These are phyloP conservation scores for Meta bourneti DNA, from an alignment of 2,888 invertebrate species.

Conservation along the genomic window DNA sequence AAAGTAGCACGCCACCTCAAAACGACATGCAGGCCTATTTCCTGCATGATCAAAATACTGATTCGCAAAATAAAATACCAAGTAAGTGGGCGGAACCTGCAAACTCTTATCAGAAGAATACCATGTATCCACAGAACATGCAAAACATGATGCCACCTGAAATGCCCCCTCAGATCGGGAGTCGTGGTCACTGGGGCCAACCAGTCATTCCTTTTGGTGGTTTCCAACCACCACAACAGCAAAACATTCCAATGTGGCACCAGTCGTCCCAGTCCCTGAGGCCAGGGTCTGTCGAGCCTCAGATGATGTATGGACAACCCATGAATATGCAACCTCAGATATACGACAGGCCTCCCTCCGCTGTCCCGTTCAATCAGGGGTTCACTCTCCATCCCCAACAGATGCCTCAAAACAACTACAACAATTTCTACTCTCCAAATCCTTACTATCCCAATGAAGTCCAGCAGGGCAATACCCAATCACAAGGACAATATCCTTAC, in stretches of 20 bases:
- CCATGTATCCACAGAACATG: conserved; percentile 54
- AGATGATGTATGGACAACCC: conserved; percentile 86
- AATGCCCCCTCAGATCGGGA: conserved; percentile 55
- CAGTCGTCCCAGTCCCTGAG: conserved; percentile 63
- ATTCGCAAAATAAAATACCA: conserved; percentile 49
- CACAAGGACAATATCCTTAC: conserved; percentile 54
- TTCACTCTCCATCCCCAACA: conserved; percentile 74
- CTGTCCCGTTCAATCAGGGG: conserved; percentile 71
- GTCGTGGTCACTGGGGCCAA: conserved; percentile 77
- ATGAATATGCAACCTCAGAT: conserved; percentile 67
- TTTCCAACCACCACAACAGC: conserved; percentile 84
- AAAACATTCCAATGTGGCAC: conserved; percentile 83
- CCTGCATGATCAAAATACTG: conserved; percentile 59
- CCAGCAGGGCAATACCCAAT: conserved; percentile 34
- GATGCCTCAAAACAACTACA: conserved; percentile 48
- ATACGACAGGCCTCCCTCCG: conserved; percentile 68
- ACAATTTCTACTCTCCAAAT: conserved; percentile 57
- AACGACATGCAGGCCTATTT: conserved; percentile 64
- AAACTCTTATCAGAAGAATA: conserved; percentile 56
- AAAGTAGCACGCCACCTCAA: conserved; percentile 63
- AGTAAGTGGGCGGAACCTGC: conserved; percentile 69
- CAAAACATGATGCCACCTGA: conserved; percentile 17
- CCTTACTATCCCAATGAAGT: conserved; percentile 61
- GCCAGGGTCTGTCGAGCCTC: conserved; percentile 88
- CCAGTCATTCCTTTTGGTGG: conserved; percentile 83